phyloP scores from a whole-genome alignment of 2,113 vertebrate genomes.

The Arizona elegans region DNA sequence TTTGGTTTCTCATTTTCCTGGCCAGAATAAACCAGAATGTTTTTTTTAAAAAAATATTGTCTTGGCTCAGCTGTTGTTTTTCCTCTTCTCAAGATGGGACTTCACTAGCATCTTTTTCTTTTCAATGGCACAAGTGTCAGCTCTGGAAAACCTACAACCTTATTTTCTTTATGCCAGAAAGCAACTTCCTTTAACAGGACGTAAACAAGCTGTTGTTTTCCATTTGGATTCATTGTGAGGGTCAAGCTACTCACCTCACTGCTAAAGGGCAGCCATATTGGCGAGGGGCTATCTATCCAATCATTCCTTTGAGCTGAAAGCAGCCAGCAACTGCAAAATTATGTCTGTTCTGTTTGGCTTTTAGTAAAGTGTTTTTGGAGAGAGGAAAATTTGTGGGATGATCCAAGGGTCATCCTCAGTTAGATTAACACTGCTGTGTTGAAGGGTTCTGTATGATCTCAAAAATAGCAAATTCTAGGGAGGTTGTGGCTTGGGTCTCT shows the following conservation, averaged over 20 bases:
- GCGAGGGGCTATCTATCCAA: neutral
- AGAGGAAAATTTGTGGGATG: neutral
- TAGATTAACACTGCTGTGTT: neutral
- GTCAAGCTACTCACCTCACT: neutral
- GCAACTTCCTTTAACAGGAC: neutral
- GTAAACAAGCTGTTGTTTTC: constrained; percentile 1
- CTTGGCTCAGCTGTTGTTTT: neutral
- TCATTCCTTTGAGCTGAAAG: neutral
- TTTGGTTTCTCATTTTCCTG: neutral
- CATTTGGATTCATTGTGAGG: constrained; percentile 3
- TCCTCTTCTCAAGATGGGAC: neutral
- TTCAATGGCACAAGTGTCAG: neutral
- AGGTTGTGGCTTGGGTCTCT: neutral
- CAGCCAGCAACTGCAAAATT: neutral
- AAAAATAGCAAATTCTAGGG: neutral
- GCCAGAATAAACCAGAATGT: neutral
- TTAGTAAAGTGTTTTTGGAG: neutral
- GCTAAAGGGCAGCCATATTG: neutral
- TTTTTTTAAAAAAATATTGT: neutral
- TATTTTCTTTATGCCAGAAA: neutral
- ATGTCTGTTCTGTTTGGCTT: neutral
- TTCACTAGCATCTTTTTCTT: neutral
- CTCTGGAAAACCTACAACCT: neutral
- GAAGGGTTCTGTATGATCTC: neutral
- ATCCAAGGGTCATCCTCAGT: constrained; percentile 1